phyloP scores from a whole-genome alignment of 2,888 invertebrate species.

The Malachius bipustulatus region DNA sequence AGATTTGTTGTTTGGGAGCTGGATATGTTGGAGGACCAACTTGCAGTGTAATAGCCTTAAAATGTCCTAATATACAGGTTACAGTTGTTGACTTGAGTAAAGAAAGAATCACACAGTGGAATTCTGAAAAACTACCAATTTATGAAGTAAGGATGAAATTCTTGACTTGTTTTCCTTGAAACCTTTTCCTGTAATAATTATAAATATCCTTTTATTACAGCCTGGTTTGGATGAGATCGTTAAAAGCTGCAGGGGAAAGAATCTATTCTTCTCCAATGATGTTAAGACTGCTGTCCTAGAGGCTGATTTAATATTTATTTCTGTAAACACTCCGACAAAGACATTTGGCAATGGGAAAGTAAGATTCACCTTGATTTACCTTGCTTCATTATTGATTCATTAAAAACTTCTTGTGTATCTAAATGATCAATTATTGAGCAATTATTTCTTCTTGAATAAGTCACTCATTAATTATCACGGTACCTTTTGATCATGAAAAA shows the following conservation, averaged over 20 bases:
- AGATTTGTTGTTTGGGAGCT: constrained; percentile 95
- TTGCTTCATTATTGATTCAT: too few relatives aligned
- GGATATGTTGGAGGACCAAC: constrained; percentile 99
- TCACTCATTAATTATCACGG: too few relatives aligned
- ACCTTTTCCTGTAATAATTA: too few relatives aligned
- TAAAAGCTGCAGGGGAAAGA: constrained; percentile 70
- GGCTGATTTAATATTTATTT: constrained; percentile 96
- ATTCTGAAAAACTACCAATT: constrained; percentile 95
- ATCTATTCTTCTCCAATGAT: constrained; percentile 91
- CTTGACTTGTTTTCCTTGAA: too few relatives aligned
- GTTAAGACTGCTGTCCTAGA: constrained; percentile 77
- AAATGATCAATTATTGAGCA: too few relatives aligned
- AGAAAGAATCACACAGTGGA: constrained; percentile 92
- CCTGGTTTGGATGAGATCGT: constrained; percentile 92
- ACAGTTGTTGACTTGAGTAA: constrained; percentile 92
- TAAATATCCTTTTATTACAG: constrained; percentile 41
- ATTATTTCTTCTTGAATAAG: too few relatives aligned
- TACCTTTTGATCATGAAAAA: too few relatives aligned
- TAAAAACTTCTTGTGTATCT: too few relatives aligned
- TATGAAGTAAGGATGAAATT: constrained; percentile 75
- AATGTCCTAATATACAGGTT: constrained; percentile 89
- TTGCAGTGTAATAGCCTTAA: constrained; percentile 92
- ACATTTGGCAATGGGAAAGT: constrained; percentile 91
- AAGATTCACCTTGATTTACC: too few relatives aligned
- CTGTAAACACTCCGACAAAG: constrained; percentile 98